These are phyloP conservation scores for Ylistrum balloti DNA, from an alignment of 1,140 invertebrate genomes.

Conservation along the genomic window DNA sequence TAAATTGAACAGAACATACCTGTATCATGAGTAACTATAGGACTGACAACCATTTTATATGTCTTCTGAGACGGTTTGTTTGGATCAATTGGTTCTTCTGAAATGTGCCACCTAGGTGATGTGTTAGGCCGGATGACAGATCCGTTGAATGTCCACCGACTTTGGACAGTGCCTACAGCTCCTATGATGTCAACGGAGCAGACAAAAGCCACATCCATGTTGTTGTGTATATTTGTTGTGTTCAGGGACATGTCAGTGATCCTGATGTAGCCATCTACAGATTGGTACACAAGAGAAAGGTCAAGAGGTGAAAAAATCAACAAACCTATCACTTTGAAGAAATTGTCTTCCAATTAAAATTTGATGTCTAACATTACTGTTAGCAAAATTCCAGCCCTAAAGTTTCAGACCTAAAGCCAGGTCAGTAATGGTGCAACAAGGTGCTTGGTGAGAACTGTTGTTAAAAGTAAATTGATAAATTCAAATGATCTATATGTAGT, in stretches of 20 bases:
- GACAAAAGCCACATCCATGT: conserved; percentile 10
- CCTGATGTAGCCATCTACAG: conserved; percentile 47
- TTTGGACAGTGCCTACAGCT: background rate
- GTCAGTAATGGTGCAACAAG: too few species aligned
- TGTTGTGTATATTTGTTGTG: background rate
- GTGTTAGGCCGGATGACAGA: conserved; percentile 17
- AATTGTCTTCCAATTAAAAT: too few species aligned
- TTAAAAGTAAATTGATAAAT: too few species aligned
- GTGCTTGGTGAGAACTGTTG: too few species aligned
- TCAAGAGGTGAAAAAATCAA: background rate
- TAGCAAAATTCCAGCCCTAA: too few species aligned
- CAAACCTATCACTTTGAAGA: background rate
- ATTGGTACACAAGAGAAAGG: background rate
- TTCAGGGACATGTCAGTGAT: background rate
- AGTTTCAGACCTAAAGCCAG: too few species aligned
- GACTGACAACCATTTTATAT: conserved; percentile 31
- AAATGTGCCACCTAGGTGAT: background rate
- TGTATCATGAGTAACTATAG: background rate
- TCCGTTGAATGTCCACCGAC: conserved; percentile 41
- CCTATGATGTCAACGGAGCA: conserved; percentile 47
- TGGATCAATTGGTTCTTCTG: background rate
- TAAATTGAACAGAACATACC: background rate
- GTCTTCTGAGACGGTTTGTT: background rate
- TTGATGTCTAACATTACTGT: too few species aligned
- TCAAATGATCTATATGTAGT: too few species aligned